Base-by-base conservation (phyloP, 2,888 invertebrate species). In the Lasioglossum calceatum region DNA sequence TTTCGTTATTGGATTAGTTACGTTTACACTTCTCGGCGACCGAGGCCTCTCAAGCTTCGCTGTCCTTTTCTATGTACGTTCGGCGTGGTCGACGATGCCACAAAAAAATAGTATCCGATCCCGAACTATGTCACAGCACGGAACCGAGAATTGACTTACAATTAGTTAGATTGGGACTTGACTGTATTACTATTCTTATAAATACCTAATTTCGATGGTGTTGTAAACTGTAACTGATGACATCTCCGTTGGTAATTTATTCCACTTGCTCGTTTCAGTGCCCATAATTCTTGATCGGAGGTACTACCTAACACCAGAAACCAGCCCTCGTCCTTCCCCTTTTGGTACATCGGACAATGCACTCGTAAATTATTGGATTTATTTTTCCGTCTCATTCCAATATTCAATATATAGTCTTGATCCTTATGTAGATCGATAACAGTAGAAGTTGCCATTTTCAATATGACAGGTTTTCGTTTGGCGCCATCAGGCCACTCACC, bases 261-360 rank as follows among this genome's bases (percentile, higher is more conserved):
- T 32, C 95, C 95, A 0, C 96, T 95, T 0, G 97, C 96, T 77
- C 99, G 96, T 95, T 98, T 99, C 93, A 99, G 95, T 1, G 98
- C 98, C 87, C 97, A 95, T 58, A 99, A 96, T 92, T 99, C 98
- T 42, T 96, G 96, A 1, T 96, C 96, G 79, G 97, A 97, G 39
- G 97, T 95, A 42, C 97, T 97, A 3, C 99, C 99, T 14, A 99
- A 96, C 0, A 98, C 96, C 2, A 99, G 94, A 95, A 99, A 98
- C 99, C 99, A 99, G 81, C 99, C 98, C 95, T 99, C 99, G 93
- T 98, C 98, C 96, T 99, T 99, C 61, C 97, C 97, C 95, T 99
- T 99, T 2, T 98, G 97, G 96, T 98, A 99, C 87, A 97, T 97
- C 0, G 98, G 98, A 85, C 98, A 97, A 86, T 97, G 96, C n/a